A percentile compares a stretch with the other conserved stretches of the same genome.
phyloP scores from a whole-genome alignment of 1,140 invertebrate species.

The Drosophila jambulina region DNA sequence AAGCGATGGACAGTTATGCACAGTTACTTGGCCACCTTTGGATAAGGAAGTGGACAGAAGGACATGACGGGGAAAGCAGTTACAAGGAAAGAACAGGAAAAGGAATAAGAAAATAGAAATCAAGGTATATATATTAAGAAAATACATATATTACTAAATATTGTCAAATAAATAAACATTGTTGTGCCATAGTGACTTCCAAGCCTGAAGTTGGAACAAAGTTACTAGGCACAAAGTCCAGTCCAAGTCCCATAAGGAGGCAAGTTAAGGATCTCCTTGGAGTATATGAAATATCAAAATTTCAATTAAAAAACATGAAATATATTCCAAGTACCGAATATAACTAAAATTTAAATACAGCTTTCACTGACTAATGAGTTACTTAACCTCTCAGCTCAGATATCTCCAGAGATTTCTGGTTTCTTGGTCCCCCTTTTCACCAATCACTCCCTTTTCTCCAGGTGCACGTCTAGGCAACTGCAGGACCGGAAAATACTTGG shows the following conservation, averaged over 20 bases:
- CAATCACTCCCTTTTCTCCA: neutral
- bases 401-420: neutral
- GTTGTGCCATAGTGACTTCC: no score
- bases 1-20: slow-evolving; percentile 59
- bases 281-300: neutral
- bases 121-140: neutral
- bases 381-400: neutral
- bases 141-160: neutral
- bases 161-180: neutral
- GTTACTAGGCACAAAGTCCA: no score
- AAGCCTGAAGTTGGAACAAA: no score
- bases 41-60: neutral
- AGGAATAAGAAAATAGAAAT: neutral
- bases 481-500: neutral
- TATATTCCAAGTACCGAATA: no score
- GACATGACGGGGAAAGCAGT: neutral
- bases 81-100: neutral
- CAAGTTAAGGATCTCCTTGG: neutral
- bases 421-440: neutral
- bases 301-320: neutral
- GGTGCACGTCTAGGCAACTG: neutral
- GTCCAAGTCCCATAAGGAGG: no score
- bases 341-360: neutral
- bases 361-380: neutral
- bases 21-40: slow-evolving; percentile 33